phyloP scores from a whole-genome alignment of 2,888 invertebrate species.

The Plemyria rubiginata region DNA sequence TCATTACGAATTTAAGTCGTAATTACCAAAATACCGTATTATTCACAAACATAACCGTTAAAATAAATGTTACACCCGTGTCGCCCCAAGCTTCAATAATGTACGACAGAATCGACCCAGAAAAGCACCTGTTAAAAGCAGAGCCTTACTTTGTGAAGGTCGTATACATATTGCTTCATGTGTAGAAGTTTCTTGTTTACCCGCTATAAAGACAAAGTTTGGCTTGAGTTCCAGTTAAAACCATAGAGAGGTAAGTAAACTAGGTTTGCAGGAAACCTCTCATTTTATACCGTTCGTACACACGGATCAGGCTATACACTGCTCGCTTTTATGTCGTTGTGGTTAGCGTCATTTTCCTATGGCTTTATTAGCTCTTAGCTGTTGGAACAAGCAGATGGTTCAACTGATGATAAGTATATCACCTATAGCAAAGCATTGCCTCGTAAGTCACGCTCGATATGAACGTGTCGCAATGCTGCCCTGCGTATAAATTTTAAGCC shows the following conservation, averaged over 20 bases:
- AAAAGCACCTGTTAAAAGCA: slow-evolving; percentile 10
- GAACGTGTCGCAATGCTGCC: too few species aligned
- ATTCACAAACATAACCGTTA: not conserved
- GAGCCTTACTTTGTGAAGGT: slow-evolving; percentile 1
- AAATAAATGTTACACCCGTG: slow-evolving; percentile 2
- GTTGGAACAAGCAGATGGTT: too few species aligned
- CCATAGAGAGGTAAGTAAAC: slow-evolving; percentile 3
- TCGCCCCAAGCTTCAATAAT: slow-evolving; percentile 12
- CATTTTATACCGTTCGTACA: not conserved
- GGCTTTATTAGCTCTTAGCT: too few species aligned
- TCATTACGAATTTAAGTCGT: not conserved
- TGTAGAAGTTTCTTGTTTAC: slow-evolving; percentile 20
- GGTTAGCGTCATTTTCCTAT: too few species aligned
- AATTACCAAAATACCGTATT: not conserved
- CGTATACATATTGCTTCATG: slow-evolving; percentile 13
- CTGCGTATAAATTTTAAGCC: too few species aligned
- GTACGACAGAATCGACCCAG: slow-evolving; percentile 3
- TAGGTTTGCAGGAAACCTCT: not conserved
- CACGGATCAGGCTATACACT: too few species aligned
- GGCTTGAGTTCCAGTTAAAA: slow-evolving; percentile 12
- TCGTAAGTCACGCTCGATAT: too few species aligned
- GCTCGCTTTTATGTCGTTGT: too few species aligned
- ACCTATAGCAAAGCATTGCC: too few species aligned
- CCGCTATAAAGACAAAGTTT: slow-evolving; percentile 11
- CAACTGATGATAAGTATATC: too few species aligned